Conservation (phyloP, 2,113 vertebrate genomes). For the Callipepla californica region DNA sequence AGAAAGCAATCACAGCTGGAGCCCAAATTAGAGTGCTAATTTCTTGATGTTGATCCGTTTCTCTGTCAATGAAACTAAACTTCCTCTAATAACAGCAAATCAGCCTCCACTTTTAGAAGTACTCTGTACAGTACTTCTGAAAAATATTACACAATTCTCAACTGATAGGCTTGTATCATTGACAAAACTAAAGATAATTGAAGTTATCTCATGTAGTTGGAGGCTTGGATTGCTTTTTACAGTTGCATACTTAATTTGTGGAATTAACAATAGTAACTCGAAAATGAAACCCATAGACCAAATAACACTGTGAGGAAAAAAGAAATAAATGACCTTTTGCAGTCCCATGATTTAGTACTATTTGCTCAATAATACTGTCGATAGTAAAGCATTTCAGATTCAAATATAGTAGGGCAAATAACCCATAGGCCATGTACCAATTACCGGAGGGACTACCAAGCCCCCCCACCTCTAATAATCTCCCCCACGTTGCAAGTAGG, state of each 20-base stretch:
- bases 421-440: too few relatives aligned
- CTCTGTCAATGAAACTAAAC: background rate
- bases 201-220: background rate
- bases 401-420: background rate
- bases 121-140: background rate
- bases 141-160: background rate
- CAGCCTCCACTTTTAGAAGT: constrained; percentile 37
- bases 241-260: background rate
- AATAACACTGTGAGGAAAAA: background rate
- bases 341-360: background rate
- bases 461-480: too few relatives aligned
- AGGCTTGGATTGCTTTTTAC: constrained; percentile 3
- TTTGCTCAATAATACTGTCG: background rate
- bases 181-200: constrained; percentile 52
- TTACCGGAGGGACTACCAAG: too few relatives aligned
- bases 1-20: background rate
- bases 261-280: background rate
- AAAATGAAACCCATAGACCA: background rate
- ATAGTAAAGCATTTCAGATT: background rate
- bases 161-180: constrained; percentile 44
- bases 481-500: too few relatives aligned
- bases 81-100: constrained; percentile 50
- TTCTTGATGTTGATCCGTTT: constrained; percentile 28
- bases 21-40: background rate
- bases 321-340: background rate